These are phyloP conservation scores for Diadumene lineata DNA, from an alignment of 92 coral and sea anemone genomes.

Conservation along the genomic window DNA sequence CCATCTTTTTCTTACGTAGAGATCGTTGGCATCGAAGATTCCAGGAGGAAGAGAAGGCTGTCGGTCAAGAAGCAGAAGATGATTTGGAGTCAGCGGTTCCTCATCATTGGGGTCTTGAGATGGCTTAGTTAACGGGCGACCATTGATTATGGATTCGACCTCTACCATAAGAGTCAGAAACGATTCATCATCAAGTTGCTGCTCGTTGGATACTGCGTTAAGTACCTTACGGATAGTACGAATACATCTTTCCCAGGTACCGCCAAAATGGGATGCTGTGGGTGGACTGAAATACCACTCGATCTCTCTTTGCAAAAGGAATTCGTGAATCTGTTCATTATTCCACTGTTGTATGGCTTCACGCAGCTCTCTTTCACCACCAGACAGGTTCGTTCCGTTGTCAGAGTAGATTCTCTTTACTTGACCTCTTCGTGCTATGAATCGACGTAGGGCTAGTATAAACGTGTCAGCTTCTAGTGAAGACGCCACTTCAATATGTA, in stretches of 20 bases:
- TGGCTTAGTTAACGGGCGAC: conserved; percentile 39
- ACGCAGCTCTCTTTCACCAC: conserved; percentile 8
- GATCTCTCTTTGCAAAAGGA: conserved; percentile 5
- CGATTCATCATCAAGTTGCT: conserved; percentile 41
- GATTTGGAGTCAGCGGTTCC: conserved; percentile 39
- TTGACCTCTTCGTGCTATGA: conserved; percentile 22
- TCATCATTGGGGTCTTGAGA: conserved; percentile 37
- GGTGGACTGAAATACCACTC: conserved; percentile 15
- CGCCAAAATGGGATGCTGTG: conserved; percentile 1
- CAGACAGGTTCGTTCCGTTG: conserved; percentile 13
- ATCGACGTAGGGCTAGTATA: neutral
- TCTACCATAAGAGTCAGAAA: conserved; percentile 34
- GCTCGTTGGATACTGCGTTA: conserved; percentile 29
- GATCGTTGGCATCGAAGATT: conserved; percentile 30
- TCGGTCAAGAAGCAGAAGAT: conserved; percentile 23
- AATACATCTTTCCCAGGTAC: conserved; percentile 3
- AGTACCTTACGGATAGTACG: conserved; percentile 24
- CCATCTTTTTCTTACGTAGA: conserved; percentile 36
- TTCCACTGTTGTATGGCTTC: conserved; percentile 12
- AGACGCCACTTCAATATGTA: neutral
- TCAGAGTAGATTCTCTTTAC: conserved; percentile 1
- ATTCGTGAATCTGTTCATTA: neutral
- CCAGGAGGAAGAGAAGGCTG: conserved; percentile 45
- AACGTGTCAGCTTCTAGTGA: conserved; percentile 5
- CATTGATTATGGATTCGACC: conserved; percentile 45